Evolutionary conservation across 2,113 vertebrate species (phyloP).

Genomic region (Parus major): DNA sequence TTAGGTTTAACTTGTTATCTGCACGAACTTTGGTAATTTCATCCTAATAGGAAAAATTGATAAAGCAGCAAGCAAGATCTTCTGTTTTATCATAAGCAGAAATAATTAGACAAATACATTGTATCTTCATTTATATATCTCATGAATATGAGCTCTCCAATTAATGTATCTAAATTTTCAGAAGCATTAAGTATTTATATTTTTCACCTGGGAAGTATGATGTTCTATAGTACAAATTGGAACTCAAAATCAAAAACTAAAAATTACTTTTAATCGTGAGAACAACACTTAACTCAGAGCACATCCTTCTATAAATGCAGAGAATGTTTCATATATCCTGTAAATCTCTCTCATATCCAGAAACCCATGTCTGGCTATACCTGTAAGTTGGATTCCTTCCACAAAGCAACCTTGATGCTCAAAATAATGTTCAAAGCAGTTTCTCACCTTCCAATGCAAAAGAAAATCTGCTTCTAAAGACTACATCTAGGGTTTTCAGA

Average conservation of each 20-base stretch:
- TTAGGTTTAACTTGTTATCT: conserved; percentile 87
- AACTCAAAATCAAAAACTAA: neutral
- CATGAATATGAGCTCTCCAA: neutral
- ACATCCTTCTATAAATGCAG: neutral
- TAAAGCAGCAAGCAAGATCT: neutral
- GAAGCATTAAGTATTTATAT: neutral
- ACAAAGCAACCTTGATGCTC: neutral
- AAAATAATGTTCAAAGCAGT: neutral
- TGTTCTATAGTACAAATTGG: neutral
- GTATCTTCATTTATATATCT: neutral
- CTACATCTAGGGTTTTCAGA: neutral
- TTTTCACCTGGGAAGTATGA: neutral
- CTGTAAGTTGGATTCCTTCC: neutral
- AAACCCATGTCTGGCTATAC: neutral
- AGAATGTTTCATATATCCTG: neutral
- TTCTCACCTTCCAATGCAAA: neutral
- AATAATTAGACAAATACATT: neutral
- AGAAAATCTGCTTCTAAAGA: neutral
- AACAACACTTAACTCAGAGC: neutral
- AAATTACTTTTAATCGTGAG: neutral
- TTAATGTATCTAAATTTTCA: neutral
- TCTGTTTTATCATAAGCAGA: neutral
- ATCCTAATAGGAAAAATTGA: conserved; percentile 79
- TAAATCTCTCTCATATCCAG: neutral
- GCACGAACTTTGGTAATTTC: conserved; percentile 88